Evolutionary conservation across 2,888 invertebrate species (phyloP).

Genomic region (Ernsta delagoae): DNA sequence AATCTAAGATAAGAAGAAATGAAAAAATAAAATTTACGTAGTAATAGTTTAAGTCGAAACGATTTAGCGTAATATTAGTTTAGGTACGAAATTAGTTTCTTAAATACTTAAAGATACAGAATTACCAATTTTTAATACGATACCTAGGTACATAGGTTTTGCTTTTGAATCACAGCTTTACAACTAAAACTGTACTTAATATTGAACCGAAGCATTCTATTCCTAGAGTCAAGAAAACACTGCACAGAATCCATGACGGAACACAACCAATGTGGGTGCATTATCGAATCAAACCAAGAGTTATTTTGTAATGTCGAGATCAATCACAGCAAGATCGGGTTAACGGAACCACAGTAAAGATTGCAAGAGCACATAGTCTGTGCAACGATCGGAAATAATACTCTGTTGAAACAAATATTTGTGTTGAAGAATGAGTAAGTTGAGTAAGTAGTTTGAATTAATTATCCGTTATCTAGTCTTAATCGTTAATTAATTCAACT

Average conservation of each 20-base stretch:
- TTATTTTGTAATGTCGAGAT: conserved; percentile 1
- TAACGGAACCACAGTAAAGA: conserved; percentile 1
- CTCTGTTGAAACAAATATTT: conserved; percentile 23
- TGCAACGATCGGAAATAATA: conserved; percentile 2
- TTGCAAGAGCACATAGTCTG: background rate
- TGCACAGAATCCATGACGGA: background rate
- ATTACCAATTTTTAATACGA: too few relatives aligned
- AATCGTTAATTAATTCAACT: conserved; percentile 8
- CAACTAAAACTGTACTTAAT: too few relatives aligned
- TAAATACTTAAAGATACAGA: too few relatives aligned
- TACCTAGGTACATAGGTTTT: too few relatives aligned
- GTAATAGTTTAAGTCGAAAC: too few relatives aligned
- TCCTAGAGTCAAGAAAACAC: background rate
- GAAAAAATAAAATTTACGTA: too few relatives aligned
- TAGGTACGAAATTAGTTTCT: too few relatives aligned
- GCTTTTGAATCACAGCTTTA: too few relatives aligned
- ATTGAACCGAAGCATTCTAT: too few relatives aligned
- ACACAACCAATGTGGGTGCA: background rate
- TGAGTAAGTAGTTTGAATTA: conserved; percentile 18
- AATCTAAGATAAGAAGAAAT: too few relatives aligned
- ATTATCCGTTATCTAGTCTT: conserved; percentile 18
- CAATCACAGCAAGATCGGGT: background rate
- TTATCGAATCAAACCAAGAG: conserved; percentile 3
- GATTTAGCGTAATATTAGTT: too few relatives aligned
- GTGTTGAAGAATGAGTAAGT: conserved; percentile 10